Evolutionary conservation across 2,113 vertebrate species (phyloP), one percentile per base, ranked within the genome.

Genomic region (Heptranchias perlo): DNA sequence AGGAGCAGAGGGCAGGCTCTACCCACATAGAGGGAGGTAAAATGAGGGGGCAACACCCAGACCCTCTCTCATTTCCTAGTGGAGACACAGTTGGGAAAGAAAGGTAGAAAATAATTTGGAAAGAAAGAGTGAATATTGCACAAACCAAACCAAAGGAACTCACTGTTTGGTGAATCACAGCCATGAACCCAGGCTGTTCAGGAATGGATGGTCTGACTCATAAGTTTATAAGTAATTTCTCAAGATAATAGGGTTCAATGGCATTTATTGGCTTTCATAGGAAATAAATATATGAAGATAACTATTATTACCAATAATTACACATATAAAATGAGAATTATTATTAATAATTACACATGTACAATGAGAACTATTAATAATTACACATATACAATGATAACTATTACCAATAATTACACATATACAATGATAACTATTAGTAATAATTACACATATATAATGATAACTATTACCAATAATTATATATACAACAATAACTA

Each of bases 251-350:
- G 58, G 1, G 16, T n/a, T 39, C 78, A 64, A 93, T 23, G 35
- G 16, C 35, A 93, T 44, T 62, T 31, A 82, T 82, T 82, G 78
- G 16, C 31, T 64, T 93, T 93, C 89, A 93, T 62, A 39, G 89
- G 89, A 39, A 93, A 18, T 61, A 61, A n/a, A 1, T 21, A 39
- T 93, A 1, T 54, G n/a, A 16, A 16, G 35, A 25, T 31, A 61
- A 92, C 52, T 92, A 91, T 92, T 92, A 92, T 61, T 92, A 92
- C 5, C 87, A 39, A 78, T 78, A 92, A 92, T 61, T 92, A 35
- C 54, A 92, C 25, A 61, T 91, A 14, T 18, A n/a, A 3, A 7
- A 61, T 61, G 28, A 91, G 14, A 61, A 91, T 0, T 5, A 91
- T 16, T 13, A n/a, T 76, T n/a, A n/a, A n/a, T n/a, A n/a, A n/a